Percentiles rank a stretch among this genome's conserved stretches.
Evolutionary conservation across 1,140 invertebrate genomes (phyloP).

Genomic region (Tetragonula clypearis): DNA sequence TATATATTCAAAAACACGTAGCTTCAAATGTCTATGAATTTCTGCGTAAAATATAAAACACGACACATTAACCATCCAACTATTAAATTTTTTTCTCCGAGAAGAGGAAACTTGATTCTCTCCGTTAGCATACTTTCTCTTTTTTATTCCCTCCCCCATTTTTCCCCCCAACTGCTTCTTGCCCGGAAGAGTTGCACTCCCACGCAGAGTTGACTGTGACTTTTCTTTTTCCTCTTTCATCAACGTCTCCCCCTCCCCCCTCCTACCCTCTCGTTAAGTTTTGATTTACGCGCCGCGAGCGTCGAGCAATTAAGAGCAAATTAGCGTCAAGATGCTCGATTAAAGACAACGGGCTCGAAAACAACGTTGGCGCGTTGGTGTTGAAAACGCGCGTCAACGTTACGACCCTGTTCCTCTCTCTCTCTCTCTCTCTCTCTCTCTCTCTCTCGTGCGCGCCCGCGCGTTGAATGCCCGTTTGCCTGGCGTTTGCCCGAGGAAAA

Average conservation of each 20-base stretch:
- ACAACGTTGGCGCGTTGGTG: background rate
- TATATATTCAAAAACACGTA: background rate
- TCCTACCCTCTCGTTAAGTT: background rate
- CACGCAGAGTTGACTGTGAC: background rate
- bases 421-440: no score
- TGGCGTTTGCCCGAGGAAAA: background rate
- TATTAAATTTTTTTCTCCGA: background rate
- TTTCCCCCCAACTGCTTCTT: background rate
- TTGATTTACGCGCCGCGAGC: slow-evolving; percentile 14
- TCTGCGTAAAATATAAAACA: background rate
- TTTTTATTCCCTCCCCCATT: no score
- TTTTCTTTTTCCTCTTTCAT: background rate
- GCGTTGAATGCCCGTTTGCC: background rate
- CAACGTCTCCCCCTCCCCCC: background rate
- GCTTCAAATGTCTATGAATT: background rate
- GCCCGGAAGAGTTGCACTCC: no score
- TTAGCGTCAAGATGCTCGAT: slow-evolving; percentile 26
- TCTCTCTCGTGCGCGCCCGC: no score
- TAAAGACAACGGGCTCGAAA: slow-evolving; percentile 20
- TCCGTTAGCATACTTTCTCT: background rate
- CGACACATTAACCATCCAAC: background rate
- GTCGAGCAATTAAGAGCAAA: slow-evolving; percentile 27
- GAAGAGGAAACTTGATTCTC: background rate
- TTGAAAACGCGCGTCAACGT: background rate
- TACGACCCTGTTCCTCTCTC: background rate